Conservation (phyloP, 2,888 invertebrate genomes). For the Volucella inanis region DNA sequence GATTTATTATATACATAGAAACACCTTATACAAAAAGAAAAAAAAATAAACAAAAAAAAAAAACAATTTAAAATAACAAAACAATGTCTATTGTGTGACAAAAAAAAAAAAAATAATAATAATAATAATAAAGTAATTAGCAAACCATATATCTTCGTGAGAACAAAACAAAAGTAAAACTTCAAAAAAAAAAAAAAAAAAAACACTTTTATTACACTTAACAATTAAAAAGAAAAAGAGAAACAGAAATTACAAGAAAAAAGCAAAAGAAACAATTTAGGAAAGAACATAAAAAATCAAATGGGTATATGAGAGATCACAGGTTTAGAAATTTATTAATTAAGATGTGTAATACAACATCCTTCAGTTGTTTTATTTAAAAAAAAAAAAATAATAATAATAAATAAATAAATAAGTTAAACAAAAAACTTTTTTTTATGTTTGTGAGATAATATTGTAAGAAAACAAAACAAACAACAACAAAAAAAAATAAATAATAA, state of each 20-base stretch:
- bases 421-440: slow-evolving; percentile 44
- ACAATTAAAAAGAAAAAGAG: slow-evolving; percentile 54
- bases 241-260: slow-evolving; percentile 38
- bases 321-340: slow-evolving; percentile 60
- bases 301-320: slow-evolving; percentile 52
- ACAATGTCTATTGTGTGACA: slow-evolving; percentile 55
- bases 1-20: slow-evolving; percentile 64
- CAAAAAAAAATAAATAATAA: slow-evolving; percentile 50
- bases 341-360: slow-evolving; percentile 59
- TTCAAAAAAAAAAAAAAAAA: slow-evolving; percentile 47
- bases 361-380: slow-evolving; percentile 62
- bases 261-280: slow-evolving; percentile 45
- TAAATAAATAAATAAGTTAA: too few relatives aligned
- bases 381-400: slow-evolving; percentile 19
- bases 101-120: slow-evolving; percentile 52
- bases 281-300: slow-evolving; percentile 42
- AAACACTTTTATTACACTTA: slow-evolving; percentile 46
- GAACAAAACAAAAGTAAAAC: slow-evolving; percentile 35
- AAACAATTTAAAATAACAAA: slow-evolving; percentile 16
- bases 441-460: slow-evolving; percentile 67
- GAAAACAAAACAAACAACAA: slow-evolving; percentile 5
- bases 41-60: slow-evolving; percentile 41
- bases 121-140: slow-evolving; percentile 41
- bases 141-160: slow-evolving; percentile 41
- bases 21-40: slow-evolving; percentile 28